Conservation (phyloP, 2,888 invertebrate genomes). For the Drosophila recens region DNA sequence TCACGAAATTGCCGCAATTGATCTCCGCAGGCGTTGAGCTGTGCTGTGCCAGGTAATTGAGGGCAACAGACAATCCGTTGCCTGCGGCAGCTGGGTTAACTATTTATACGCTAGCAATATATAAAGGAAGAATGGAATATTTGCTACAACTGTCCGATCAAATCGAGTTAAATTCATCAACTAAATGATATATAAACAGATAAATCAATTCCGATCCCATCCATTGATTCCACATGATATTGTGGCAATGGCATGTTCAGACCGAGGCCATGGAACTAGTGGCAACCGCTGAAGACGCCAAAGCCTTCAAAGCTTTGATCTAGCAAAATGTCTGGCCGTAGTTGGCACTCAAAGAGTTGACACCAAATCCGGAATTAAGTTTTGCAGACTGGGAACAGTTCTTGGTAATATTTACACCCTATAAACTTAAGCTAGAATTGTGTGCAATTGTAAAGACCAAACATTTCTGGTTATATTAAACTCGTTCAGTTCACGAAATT, state of each 20-base stretch:
- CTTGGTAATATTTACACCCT: no score
- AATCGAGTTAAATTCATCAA: no score
- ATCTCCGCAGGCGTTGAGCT: constrained; percentile 75
- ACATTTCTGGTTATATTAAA: constrained; percentile 58
- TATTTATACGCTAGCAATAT: no score
- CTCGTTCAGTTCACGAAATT: constrained; percentile 71
- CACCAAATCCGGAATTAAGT: constrained; percentile 84
- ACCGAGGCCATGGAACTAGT: constrained; percentile 54
- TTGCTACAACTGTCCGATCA: no score
- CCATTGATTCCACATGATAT: not conserved
- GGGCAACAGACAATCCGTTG: constrained; percentile 58
- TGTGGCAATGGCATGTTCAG: constrained; percentile 72
- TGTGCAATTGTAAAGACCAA: constrained; percentile 69
- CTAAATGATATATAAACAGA: no score
- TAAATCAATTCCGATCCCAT: no score
- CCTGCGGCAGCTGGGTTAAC: constrained; percentile 18
- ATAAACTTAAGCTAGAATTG: constrained; percentile 11
- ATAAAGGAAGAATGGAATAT: no score
- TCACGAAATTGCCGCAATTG: constrained; percentile 66
- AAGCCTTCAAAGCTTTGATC: constrained; percentile 68
- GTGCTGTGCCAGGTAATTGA: constrained; percentile 48
- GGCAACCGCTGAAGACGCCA: constrained; percentile 76
- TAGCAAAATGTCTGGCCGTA: constrained; percentile 86
- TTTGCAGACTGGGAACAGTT: constrained; percentile 63
- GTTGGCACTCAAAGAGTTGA: constrained; percentile 70